Evolutionary conservation across 1,140 invertebrate species (phyloP).

Genomic region (Proctacanthus coquilletti): DNA sequence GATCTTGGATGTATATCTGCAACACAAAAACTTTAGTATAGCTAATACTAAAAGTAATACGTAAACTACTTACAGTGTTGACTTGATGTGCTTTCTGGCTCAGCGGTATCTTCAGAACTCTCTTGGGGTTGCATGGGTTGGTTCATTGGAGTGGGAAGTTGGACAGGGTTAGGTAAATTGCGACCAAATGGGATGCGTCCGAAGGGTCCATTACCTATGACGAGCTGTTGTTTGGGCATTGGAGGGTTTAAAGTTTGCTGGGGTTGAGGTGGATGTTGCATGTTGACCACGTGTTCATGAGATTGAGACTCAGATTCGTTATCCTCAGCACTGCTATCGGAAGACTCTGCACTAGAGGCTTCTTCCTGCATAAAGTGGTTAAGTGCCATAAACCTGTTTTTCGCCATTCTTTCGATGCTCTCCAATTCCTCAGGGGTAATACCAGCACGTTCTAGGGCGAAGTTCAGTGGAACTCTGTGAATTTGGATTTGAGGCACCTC

Average conservation of each 20-base stretch:
- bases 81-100: constrained; percentile 36
- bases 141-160: constrained; percentile 39
- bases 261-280: constrained; percentile 27
- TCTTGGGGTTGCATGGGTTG: constrained; percentile 28
- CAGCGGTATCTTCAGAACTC: constrained; percentile 20
- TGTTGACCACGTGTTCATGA: constrained; percentile 11
- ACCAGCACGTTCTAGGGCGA: constrained; percentile 32
- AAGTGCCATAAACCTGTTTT: constrained; percentile 26
- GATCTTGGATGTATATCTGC: constrained; percentile 49
- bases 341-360: constrained; percentile 9
- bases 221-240: constrained; percentile 26
- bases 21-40: constrained; percentile 10
- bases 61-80: constrained; percentile 39
- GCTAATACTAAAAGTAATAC: not conserved
- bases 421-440: constrained; percentile 42
- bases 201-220: constrained; percentile 19
- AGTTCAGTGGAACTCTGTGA: constrained; percentile 24
- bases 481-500: constrained; percentile 12
- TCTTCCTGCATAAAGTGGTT: constrained; percentile 20
- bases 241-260: constrained; percentile 27
- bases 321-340: constrained; percentile 9
- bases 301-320: constrained; percentile 4
- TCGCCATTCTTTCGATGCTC: constrained; percentile 36
- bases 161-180: constrained; percentile 30
- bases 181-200: constrained; percentile 34